Evolutionary conservation across 30 jellyfish, hydroid and myxozoan species (phyloP), one percentile per base, ranked within the genome.

Genomic region (Aurelia sp.): DNA sequence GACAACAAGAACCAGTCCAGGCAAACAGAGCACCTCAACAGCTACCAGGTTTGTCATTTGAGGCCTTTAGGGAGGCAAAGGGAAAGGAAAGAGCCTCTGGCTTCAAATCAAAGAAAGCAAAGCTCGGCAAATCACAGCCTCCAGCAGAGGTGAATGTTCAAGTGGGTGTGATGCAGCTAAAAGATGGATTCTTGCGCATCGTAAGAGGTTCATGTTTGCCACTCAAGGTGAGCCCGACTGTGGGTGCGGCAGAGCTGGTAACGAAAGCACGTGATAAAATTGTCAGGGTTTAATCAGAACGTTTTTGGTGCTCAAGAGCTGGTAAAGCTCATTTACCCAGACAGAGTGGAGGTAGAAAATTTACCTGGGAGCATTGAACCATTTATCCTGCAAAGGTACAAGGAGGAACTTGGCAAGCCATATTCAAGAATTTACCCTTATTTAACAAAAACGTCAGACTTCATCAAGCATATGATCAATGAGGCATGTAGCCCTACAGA

Each of bases 361-460:
- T 73, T 73, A 40, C 85, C 85, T 73, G 85, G 85, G 18, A 73
- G 85, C 69, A 73, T 9, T 8, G 85, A 51, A 51, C 7, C 85
- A 52, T 73, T 73, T 35, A 73, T 47, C 2, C 51, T 73, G 51
- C 40, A 73, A 73, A 12, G 71, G 72, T 73, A 73, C 48, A 73
- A 73, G 30, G 85, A 73, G 47, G 85, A 73, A 30, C 85, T 73
- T 52, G 85, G 85, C 4, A 73, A 73, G 18, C 85, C 85, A 73
- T 73, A 73, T 31, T 16, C 47, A 4, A 19, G 69, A 44, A 44
- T 73, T 18, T 16, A 47, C 69, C 16, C 47, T 30, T 69, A 69
- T 38, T 13, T 69, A 24, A 7, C 63, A 2, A 30, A 69, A 69
- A 40, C 62, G 13, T 24, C 81, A 38, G 81, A 69, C 62, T 69